A percentile compares a stretch with the other conserved stretches of the same genome.
Conservation (phyloP, 2,888 invertebrate genomes). For the Pristionchus entomophagus region DNA sequence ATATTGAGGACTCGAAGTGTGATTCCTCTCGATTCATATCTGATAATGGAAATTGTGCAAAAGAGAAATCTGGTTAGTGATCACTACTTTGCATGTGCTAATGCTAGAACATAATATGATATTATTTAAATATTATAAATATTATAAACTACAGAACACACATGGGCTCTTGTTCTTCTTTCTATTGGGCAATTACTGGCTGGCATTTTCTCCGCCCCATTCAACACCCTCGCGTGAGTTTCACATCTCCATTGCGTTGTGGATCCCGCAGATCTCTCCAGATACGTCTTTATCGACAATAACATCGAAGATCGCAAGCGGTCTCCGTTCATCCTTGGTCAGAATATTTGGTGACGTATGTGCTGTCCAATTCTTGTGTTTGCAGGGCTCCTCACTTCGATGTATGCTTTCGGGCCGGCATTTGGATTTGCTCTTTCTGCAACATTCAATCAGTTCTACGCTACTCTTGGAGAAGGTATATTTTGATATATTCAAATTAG, state of each 20-base stretch:
- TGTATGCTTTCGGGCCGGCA: conserved; percentile 72
- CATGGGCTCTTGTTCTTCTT: conserved; percentile 59
- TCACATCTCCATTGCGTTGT: too few relatives aligned
- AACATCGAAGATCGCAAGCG: conserved; percentile 61
- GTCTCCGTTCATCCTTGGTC: conserved; percentile 67
- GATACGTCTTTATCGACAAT: conserved; percentile 66
- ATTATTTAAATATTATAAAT: not conserved
- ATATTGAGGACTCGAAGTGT: conserved; percentile 56
- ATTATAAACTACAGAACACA: conserved; percentile 49
- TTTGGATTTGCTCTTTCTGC: conserved; percentile 69
- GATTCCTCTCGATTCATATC: conserved; percentile 51
- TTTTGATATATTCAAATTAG: not conserved
- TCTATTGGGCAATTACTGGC: conserved; percentile 64
- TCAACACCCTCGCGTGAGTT: conserved; percentile 66
- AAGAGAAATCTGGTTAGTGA: conserved; percentile 14
- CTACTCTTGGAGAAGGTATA: conserved; percentile 60
- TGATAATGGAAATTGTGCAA: not conserved
- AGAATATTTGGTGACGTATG: too few relatives aligned
- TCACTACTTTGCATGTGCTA: too few relatives aligned
- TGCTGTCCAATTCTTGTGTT: not conserved
- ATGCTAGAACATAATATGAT: too few relatives aligned
- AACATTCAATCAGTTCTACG: conserved; percentile 62
- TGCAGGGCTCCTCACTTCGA: conserved; percentile 68
- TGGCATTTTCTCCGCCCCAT: conserved; percentile 67
- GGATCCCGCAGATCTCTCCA: not conserved